A percentile compares a stretch with the other conserved stretches of the same genome.
phyloP scores from a whole-genome alignment of 2,797 vertebrate species.

The Tokudaia muenninki region DNA sequence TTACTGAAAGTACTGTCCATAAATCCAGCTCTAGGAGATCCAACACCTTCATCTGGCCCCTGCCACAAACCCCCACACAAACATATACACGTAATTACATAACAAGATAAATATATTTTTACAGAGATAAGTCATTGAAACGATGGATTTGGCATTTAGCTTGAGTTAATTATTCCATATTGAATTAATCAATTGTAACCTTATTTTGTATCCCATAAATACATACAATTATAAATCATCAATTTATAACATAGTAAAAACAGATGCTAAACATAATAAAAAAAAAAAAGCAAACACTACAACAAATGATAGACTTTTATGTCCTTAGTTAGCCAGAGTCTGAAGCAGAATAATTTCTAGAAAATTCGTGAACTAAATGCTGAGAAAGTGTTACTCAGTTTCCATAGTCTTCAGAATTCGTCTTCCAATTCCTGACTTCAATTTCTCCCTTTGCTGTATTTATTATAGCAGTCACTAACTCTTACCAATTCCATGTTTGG shows the following conservation, averaged over 20 bases:
- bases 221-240: not conserved
- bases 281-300: not conserved
- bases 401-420: not conserved
- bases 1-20: not conserved
- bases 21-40: not conserved
- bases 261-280: not conserved
- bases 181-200: not conserved
- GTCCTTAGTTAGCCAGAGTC: not conserved
- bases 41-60: not conserved
- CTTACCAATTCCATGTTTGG: not conserved
- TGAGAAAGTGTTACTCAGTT: constrained; percentile 13
- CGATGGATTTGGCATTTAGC: not conserved
- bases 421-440: not conserved
- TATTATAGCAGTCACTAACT: not conserved
- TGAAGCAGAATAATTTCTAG: not conserved
- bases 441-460: constrained; percentile 18
- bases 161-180: not conserved
- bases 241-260: not conserved
- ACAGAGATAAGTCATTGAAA: not conserved
- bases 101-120: not conserved
- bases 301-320: not conserved
- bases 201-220: not conserved
- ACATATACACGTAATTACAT: not conserved
- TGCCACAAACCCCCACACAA: not conserved
- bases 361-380: not conserved